Conservation (phyloP, 2,888 invertebrate species). For the Zelleria hepariella region DNA sequence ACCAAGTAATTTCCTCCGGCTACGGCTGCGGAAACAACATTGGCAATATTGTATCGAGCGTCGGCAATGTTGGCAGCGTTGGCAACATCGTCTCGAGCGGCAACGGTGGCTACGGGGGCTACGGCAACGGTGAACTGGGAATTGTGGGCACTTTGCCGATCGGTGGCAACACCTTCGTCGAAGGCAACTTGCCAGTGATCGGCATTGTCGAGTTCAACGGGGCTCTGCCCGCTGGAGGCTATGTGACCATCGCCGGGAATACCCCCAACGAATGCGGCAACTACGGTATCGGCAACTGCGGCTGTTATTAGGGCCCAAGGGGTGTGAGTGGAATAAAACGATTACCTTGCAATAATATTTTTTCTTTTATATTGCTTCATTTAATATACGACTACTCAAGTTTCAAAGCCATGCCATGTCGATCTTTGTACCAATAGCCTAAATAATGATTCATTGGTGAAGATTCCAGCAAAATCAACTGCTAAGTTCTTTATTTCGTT, state of each 20-base stretch:
- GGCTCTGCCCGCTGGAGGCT: not conserved
- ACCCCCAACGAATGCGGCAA: not conserved
- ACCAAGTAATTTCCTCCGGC: not conserved
- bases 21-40: not conserved
- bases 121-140: not conserved
- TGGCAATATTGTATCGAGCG: not conserved
- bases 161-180: not conserved
- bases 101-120: not conserved
- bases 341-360: too few species aligned
- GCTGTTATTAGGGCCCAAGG: too few species aligned
- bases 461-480: too few species aligned
- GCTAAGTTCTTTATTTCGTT: too few species aligned
- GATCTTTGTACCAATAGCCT: too few species aligned
- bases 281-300: not conserved
- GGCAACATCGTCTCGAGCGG: not conserved
- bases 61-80: not conserved
- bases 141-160: not conserved
- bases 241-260: not conserved
- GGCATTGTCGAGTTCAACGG: not conserved
- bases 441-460: too few species aligned
- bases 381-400: too few species aligned
- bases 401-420: too few species aligned
- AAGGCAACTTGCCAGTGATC: too few species aligned
- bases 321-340: too few species aligned
- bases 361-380: too few species aligned